These are phyloP conservation scores for Bombyx huttoni DNA, from an alignment of 2,888 invertebrate genomes.

Conservation along the genomic window DNA sequence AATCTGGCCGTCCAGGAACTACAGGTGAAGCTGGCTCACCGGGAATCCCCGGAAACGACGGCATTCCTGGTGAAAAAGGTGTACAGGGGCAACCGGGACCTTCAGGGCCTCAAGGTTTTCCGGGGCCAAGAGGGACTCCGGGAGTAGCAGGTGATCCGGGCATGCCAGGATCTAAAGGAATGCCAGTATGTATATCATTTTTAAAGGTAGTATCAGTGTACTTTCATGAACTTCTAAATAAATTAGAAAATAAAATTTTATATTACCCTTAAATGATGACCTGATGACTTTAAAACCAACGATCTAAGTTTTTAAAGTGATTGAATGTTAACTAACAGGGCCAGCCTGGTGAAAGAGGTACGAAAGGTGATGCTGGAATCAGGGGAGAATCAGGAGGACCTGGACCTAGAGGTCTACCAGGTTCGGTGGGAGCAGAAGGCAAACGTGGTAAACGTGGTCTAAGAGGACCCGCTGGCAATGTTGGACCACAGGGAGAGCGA, in stretches of 20 bases:
- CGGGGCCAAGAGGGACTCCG: slow-evolving; percentile 83
- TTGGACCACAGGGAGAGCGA: slow-evolving; percentile 82
- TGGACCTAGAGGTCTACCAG: slow-evolving; percentile 84
- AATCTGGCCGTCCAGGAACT: slow-evolving; percentile 83
- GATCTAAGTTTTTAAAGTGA: background rate
- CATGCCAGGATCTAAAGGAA: slow-evolving; percentile 81
- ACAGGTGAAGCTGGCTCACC: slow-evolving; percentile 83
- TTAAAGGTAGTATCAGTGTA: background rate
- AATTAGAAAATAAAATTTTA: background rate
- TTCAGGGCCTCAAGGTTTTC: slow-evolving; percentile 85
- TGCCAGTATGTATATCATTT: slow-evolving; percentile 64
- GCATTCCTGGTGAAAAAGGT: slow-evolving; percentile 86
- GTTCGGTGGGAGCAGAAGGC: slow-evolving; percentile 81
- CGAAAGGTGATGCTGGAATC: slow-evolving; percentile 82
- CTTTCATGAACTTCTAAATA: background rate
- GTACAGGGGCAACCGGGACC: slow-evolving; percentile 80
- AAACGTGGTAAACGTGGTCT: slow-evolving; percentile 87
- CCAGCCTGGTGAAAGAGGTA: slow-evolving; percentile 82
- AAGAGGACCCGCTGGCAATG: slow-evolving; percentile 80
- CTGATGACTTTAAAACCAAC: background rate
- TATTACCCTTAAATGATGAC: background rate
- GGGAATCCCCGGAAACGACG: slow-evolving; percentile 85
- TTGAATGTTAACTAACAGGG: slow-evolving; percentile 62
- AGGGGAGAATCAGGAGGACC: slow-evolving; percentile 82
- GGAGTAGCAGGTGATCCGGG: slow-evolving; percentile 83